phyloP scores from a whole-genome alignment of 2,797 vertebrate genomes.

The Clarias pachynema region DNA sequence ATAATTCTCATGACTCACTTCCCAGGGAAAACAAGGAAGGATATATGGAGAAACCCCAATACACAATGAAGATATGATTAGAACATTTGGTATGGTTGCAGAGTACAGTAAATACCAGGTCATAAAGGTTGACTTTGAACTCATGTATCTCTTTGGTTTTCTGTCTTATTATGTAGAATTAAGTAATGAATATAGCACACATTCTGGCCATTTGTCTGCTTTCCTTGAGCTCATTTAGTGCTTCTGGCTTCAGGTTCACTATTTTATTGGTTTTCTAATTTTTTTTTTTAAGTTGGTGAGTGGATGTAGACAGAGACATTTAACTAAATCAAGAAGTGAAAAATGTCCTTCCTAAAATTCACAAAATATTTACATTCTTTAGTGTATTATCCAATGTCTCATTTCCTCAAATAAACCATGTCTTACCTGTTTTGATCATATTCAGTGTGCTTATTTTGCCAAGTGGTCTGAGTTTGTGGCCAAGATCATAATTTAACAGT shows the following conservation, averaged over 20 bases:
- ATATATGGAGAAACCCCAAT: conserved; percentile 13
- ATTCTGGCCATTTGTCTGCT: neutral
- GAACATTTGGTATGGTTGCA: conserved; percentile 19
- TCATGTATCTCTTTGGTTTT: neutral
- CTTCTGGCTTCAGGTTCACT: neutral
- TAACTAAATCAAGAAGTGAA: conserved; percentile 6
- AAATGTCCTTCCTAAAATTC: neutral
- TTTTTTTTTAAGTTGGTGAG: neutral
- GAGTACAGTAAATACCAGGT: conserved; percentile 10
- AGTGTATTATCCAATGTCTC: conserved; percentile 7
- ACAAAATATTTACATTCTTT: conserved; percentile 1
- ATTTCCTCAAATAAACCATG: conserved; percentile 3
- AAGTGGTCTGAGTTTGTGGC: neutral
- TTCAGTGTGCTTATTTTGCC: neutral
- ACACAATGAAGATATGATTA: conserved; percentile 37
- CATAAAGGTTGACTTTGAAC: neutral
- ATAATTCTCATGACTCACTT: conserved; percentile 51
- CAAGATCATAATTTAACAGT: conserved; percentile 19
- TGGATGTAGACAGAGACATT: neutral
- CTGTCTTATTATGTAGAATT: neutral
- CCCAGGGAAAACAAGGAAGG: conserved; percentile 43
- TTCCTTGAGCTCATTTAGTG: conserved; percentile 3
- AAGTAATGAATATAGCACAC: conserved; percentile 10
- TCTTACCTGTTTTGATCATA: conserved; percentile 26
- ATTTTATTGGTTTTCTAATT: neutral